Evolutionary conservation across 2,888 invertebrate genomes (phyloP).

Genomic region (Zaprionus bogoriensis): DNA sequence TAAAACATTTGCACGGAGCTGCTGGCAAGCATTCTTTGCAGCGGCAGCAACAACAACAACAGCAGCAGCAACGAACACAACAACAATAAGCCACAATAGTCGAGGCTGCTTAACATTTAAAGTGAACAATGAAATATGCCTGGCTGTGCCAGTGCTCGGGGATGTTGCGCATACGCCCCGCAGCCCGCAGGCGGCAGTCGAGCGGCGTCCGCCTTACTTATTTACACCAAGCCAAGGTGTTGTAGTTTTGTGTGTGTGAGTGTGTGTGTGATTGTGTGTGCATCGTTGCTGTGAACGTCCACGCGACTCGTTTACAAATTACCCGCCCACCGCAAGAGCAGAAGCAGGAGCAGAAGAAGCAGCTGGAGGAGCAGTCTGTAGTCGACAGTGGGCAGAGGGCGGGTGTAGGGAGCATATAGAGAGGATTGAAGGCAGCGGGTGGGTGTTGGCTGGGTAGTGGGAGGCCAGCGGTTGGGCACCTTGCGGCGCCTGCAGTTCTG

Average conservation of each 20-base stretch:
- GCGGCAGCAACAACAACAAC: slow-evolving; percentile 19
- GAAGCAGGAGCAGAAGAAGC: slow-evolving; percentile 1
- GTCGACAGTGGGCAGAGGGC: not conserved
- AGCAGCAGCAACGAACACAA: slow-evolving; percentile 22
- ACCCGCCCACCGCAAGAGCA: slow-evolving; percentile 14
- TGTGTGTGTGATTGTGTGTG: slow-evolving; percentile 16
- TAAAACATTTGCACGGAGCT: slow-evolving; percentile 59
- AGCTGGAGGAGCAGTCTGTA: not conserved
- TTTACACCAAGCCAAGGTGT: slow-evolving; percentile 68
- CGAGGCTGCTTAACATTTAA: slow-evolving; percentile 72
- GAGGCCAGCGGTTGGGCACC: not conserved
- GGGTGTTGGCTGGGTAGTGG: not conserved
- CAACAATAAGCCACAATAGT: slow-evolving; percentile 31
- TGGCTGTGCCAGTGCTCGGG: slow-evolving; percentile 23
- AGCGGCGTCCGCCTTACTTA: slow-evolving; percentile 50
- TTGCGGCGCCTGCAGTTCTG: slow-evolving; percentile 49
- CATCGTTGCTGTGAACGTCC: slow-evolving; percentile 24
- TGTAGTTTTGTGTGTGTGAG: slow-evolving; percentile 29
- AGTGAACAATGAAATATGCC: slow-evolving; percentile 77
- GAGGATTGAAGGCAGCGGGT: no score
- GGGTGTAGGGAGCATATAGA: no score
- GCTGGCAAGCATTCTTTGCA: slow-evolving; percentile 46
- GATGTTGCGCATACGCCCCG: slow-evolving; percentile 34
- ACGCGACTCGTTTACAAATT: slow-evolving; percentile 72
- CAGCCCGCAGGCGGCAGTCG: not conserved